phyloP scores from a whole-genome alignment of 2,797 vertebrate genomes.

The Gorsachius magnificus region DNA sequence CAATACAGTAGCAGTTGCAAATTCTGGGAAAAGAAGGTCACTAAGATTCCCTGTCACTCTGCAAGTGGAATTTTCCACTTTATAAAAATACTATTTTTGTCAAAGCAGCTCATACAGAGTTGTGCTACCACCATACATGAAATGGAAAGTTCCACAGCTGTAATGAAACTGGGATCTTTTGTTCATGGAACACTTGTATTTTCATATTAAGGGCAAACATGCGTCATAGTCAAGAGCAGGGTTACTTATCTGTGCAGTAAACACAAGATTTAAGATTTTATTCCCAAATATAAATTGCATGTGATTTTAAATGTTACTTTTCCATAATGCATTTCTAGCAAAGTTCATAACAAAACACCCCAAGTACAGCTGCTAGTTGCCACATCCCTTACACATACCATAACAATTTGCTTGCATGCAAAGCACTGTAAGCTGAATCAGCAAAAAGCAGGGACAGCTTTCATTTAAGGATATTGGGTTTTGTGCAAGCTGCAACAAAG shows the following conservation, averaged over 20 bases:
- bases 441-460: not conserved
- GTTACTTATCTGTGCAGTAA: not conserved
- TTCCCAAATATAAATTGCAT: not conserved
- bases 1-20: not conserved
- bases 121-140: not conserved
- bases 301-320: not conserved
- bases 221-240: not conserved
- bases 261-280: not conserved
- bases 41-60: not conserved
- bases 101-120: not conserved
- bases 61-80: constrained; percentile 22
- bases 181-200: not conserved
- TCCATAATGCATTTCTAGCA: not conserved
- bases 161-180: not conserved
- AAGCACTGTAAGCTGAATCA: not conserved
- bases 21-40: not conserved
- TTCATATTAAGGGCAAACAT: not conserved
- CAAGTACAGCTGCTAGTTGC: not conserved
- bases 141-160: constrained; percentile 43
- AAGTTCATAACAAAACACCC: not conserved
- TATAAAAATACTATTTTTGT: constrained; percentile 21
- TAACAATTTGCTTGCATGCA: not conserved
- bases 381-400: not conserved
- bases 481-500: not conserved
- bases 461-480: not conserved